phyloP scores from a whole-genome alignment of 2,113 vertebrate genomes.

The Platysteira castanea region DNA sequence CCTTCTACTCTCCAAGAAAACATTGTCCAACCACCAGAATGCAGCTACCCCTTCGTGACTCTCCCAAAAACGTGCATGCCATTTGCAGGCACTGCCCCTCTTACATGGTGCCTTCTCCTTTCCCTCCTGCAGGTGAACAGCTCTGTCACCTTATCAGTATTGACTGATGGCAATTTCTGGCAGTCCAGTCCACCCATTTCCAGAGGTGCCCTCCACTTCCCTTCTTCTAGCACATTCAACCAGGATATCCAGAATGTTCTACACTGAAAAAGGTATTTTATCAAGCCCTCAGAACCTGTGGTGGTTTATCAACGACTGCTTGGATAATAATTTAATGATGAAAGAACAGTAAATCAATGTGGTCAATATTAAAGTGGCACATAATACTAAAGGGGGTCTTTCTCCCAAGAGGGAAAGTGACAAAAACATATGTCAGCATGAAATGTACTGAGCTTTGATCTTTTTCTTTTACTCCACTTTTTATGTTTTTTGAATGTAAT shows the following conservation, averaged over 20 bases:
- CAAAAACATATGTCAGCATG: background rate
- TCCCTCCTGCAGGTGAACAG: background rate
- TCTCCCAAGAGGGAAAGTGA: background rate
- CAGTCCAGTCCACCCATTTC: background rate
- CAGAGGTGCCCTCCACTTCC: background rate
- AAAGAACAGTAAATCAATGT: background rate
- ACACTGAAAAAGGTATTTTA: background rate
- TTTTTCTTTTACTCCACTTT: background rate
- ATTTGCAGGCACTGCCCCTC: background rate
- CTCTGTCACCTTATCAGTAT: background rate
- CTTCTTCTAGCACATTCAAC: background rate
- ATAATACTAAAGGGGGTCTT: background rate
- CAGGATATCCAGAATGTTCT: background rate
- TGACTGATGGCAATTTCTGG: background rate
- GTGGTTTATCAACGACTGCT: background rate
- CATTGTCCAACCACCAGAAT: background rate
- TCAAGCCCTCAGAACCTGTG: background rate
- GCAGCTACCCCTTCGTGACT: background rate
- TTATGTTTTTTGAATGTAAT: background rate
- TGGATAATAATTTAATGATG: background rate
- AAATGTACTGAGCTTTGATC: background rate
- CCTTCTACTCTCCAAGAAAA: background rate
- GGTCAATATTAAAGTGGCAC: background rate
- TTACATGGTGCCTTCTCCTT: fast-evolving
- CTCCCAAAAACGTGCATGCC: fast-evolving